Conservation (phyloP, 2,113 vertebrate genomes). For the Callocephalon fimbriatum region DNA sequence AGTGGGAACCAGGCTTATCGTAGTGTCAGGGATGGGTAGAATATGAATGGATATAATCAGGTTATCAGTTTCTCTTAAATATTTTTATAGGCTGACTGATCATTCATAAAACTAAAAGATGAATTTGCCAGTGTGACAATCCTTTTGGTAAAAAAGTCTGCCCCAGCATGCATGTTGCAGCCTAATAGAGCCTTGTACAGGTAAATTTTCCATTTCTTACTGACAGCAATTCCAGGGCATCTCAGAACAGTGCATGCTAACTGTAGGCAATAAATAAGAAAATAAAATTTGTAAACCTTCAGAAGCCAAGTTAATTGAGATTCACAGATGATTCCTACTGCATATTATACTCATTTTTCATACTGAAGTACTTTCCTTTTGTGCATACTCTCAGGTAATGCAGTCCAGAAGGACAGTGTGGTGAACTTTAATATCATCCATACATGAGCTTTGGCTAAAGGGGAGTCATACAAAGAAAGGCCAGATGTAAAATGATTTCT, state of each 20-base stretch:
- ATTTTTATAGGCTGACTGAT: not conserved
- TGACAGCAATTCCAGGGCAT: not conserved
- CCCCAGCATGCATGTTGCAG: not conserved
- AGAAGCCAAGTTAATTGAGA: not conserved
- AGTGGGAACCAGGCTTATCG: not conserved
- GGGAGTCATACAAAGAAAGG: not conserved
- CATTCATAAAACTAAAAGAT: conserved; percentile 3
- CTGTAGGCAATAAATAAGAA: not conserved
- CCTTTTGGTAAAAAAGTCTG: not conserved
- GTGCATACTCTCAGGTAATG: not conserved
- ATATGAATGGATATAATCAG: not conserved
- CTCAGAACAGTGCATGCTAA: not conserved
- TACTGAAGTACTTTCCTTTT: not conserved
- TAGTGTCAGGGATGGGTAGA: not conserved
- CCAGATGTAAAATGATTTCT: not conserved
- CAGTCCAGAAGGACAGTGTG: not conserved
- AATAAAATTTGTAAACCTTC: not conserved
- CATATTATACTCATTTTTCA: conserved; percentile 17
- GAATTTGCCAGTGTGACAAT: not conserved
- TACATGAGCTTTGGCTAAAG: not conserved
- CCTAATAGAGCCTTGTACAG: not conserved
- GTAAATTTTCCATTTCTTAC: not conserved
- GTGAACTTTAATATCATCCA: not conserved
- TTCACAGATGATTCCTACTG: not conserved
- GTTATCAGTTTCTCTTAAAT: conserved; percentile 21